These are phyloP conservation scores for Catostylus mosaicus DNA, from an alignment of 30 jellyfish, hydroid and myxozoan genomes.

Conservation along the genomic window DNA sequence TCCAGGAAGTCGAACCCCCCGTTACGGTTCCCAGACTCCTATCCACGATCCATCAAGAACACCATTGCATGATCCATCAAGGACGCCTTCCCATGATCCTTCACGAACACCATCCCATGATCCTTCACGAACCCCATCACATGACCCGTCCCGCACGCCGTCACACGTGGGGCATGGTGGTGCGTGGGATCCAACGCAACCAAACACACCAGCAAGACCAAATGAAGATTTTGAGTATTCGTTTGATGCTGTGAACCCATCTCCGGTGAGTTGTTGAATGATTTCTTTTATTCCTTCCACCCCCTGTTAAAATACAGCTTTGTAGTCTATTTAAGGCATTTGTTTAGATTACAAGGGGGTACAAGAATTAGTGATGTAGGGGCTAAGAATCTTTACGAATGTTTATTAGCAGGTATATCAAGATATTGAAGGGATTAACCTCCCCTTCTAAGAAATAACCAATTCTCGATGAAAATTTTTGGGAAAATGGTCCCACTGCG, in stretches of 20 bases:
- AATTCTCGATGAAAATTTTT: no score
- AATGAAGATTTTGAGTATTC: constrained; percentile 93
- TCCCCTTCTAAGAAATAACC: no score
- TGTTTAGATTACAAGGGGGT: no score
- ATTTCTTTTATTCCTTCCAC: no score
- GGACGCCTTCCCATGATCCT: constrained; percentile 94
- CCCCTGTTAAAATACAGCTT: no score
- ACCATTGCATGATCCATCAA: constrained; percentile 91
- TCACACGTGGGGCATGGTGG: constrained; percentile 99
- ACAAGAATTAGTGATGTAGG: no score
- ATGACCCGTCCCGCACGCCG: constrained; percentile 92
- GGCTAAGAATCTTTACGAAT: no score
- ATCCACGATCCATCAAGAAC: constrained; percentile 96
- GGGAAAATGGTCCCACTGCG: no score
- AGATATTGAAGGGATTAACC: no score
- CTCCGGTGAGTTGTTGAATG: constrained; percentile 99
- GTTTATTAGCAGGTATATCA: no score
- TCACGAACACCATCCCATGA: constrained; percentile 98
- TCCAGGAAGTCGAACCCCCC: constrained; percentile 88
- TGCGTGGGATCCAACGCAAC: constrained; percentile 99
- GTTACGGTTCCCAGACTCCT: constrained; percentile 94
- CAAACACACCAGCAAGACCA: constrained; percentile 99
- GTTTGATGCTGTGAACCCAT: constrained; percentile 93
- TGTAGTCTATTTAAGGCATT: no score
- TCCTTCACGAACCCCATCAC: constrained; percentile 89